Conservation (phyloP, 2,888 invertebrate genomes). For the Polylopha cassiicola region DNA sequence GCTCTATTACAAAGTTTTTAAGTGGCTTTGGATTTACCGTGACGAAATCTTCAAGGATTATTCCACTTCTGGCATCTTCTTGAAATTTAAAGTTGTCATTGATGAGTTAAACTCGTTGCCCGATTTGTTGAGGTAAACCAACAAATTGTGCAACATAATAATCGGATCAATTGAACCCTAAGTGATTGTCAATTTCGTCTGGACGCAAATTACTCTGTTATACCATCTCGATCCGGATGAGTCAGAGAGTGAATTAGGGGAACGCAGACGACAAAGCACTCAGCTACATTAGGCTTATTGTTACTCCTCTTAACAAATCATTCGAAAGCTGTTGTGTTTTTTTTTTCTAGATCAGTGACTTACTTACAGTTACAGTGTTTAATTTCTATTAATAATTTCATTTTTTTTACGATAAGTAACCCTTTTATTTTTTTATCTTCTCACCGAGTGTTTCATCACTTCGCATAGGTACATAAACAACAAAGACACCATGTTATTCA, state of each 20-base stretch:
- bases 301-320: slow-evolving; percentile 51
- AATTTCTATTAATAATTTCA: no score
- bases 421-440: no score
- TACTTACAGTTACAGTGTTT: no score
- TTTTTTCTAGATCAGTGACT: slow-evolving; percentile 6
- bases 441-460: no score
- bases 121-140: no score
- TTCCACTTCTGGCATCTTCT: no score
- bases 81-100: no score
- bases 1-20: slow-evolving; percentile 6
- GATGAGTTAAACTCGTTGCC: no score
- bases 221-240: slow-evolving; percentile 49
- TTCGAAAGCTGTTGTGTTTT: slow-evolving; percentile 40
- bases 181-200: slow-evolving; percentile 40
- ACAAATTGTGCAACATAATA: no score
- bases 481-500: no score
- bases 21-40: slow-evolving; percentile 6
- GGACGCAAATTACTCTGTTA: slow-evolving; percentile 41
- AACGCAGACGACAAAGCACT: slow-evolving; percentile 32
- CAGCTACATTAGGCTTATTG: slow-evolving; percentile 47
- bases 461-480: no score
- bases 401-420: no score
- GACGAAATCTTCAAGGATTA: neutral
- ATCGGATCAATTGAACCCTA: slow-evolving; percentile 20
- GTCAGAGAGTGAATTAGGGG: slow-evolving; percentile 31